These are phyloP conservation scores for Arnoldichthys spilopterus DNA, from an alignment of 2,797 vertebrate genomes.

Conservation along the genomic window DNA sequence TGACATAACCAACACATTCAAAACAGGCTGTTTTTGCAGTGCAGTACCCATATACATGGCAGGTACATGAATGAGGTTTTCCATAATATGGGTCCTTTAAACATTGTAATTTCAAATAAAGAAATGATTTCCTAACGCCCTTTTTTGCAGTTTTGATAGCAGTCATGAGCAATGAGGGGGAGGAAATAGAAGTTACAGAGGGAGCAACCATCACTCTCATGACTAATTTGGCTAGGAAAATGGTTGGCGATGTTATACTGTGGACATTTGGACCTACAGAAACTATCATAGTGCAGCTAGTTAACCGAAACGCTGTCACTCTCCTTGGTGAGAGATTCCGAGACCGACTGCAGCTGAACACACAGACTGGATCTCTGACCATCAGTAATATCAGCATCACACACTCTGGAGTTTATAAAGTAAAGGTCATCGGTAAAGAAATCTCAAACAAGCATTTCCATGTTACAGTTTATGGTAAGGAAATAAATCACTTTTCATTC, in stretches of 20 bases:
- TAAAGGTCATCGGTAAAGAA: neutral
- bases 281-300: neutral
- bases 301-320: neutral
- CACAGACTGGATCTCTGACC: conserved; percentile 17
- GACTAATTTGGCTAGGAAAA: neutral
- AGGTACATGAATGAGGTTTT: too few relatives aligned
- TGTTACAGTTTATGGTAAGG: neutral
- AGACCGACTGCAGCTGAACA: conserved; percentile 11
- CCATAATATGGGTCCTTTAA: neutral
- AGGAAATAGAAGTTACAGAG: neutral
- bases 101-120: too few relatives aligned
- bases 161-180: neutral
- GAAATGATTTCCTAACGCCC: neutral
- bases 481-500: too few relatives aligned
- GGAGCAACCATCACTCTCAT: neutral
- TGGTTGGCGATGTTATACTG: neutral
- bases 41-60: too few relatives aligned
- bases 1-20: too few relatives aligned
- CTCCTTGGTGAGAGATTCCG: neutral
- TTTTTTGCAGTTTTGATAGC: neutral
- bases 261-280: neutral
- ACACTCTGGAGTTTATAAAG: conserved; percentile 9
- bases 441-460: neutral
- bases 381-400: conserved; percentile 7
- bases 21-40: too few relatives aligned